A percentile compares a stretch with the other conserved stretches of the same genome.
phyloP scores from a whole-genome alignment of 2,888 invertebrate species.

The Mellilla xanthometata region DNA sequence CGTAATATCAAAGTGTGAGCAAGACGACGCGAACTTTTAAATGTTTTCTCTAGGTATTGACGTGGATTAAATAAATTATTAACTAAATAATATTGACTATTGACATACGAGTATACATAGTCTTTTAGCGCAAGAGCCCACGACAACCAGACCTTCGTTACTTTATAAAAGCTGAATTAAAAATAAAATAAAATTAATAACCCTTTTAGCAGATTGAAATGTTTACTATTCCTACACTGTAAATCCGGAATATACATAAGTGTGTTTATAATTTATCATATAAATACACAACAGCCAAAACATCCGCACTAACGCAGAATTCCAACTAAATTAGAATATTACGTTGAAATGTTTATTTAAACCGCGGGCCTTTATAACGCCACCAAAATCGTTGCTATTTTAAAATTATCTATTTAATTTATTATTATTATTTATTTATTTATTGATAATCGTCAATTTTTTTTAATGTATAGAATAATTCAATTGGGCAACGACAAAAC shows the following conservation, averaged over 20 bases:
- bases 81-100: too few species aligned
- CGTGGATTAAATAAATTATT: too few species aligned
- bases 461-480: constrained; percentile 53
- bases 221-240: constrained; percentile 6
- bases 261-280: constrained; percentile 36
- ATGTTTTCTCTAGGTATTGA: too few species aligned
- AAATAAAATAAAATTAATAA: too few species aligned
- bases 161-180: too few species aligned
- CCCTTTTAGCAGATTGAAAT: background rate
- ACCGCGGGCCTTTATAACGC: constrained; percentile 18
- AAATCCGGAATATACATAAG: constrained; percentile 47
- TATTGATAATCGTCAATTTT: constrained; percentile 55
- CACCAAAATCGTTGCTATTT: constrained; percentile 51
- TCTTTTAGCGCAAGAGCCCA: too few species aligned
- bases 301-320: constrained; percentile 38
- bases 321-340: constrained; percentile 44
- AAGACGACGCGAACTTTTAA: too few species aligned
- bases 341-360: constrained; percentile 22
- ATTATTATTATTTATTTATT: constrained; percentile 44
- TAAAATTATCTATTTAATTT: background rate
- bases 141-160: too few species aligned
- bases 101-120: too few species aligned
- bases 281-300: constrained; percentile 72
- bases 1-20: too few species aligned
- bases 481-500: constrained; percentile 70